Conservation (phyloP, 2,113 vertebrate genomes). For the Platichthys flesus region DNA sequence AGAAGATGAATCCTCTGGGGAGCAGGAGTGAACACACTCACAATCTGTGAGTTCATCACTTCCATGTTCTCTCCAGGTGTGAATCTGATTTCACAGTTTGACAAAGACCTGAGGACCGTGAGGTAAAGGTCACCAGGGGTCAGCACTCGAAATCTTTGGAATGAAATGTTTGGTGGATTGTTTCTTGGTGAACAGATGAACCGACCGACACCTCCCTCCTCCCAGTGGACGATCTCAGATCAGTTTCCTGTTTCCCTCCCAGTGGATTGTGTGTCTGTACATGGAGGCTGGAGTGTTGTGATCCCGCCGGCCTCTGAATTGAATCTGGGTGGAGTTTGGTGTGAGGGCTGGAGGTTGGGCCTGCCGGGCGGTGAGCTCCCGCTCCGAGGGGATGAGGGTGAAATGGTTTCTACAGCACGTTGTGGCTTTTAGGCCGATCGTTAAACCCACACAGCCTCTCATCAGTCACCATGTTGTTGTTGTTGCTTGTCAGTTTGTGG, state of each 20-base stretch:
- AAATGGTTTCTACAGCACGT: not conserved
- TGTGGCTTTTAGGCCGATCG: conserved; percentile 44
- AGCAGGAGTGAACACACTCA: too few species aligned
- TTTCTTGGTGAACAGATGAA: too few species aligned
- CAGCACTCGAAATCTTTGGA: not conserved
- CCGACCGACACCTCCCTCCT: too few species aligned
- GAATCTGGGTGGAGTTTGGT: not conserved
- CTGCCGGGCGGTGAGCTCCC: not conserved
- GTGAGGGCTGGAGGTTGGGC: not conserved
- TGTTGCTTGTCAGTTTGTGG: conserved; percentile 4
- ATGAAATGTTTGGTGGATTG: too few species aligned
- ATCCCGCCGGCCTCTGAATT: not conserved
- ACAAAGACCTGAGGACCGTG: too few species aligned
- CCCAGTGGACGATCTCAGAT: not conserved
- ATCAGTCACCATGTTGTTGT: conserved; percentile 18
- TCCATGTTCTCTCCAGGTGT: too few species aligned
- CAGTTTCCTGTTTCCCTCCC: conserved; percentile 4
- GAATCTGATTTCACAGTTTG: too few species aligned
- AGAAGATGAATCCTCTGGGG: too few species aligned
- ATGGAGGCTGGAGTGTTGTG: not conserved
- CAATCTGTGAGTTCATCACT: too few species aligned
- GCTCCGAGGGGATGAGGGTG: not conserved
- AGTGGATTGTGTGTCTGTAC: conserved; percentile 9
- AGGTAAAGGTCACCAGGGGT: not conserved
- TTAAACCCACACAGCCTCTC: conserved; percentile 5